Base-by-base conservation (phyloP, 1,140 invertebrate genomes). In the Alviniconcha marisindica region DNA sequence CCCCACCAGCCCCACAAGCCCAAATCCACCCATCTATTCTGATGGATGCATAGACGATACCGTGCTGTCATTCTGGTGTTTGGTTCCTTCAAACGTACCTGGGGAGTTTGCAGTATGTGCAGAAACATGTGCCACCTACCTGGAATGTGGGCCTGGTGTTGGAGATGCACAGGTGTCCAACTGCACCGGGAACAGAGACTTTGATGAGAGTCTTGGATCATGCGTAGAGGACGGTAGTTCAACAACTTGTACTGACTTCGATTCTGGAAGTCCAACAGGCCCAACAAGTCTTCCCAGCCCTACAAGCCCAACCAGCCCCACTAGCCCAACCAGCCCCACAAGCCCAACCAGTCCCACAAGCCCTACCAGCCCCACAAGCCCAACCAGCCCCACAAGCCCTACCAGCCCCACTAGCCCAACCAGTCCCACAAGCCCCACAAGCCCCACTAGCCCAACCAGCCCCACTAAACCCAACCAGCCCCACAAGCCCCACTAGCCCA, bases 301-400 rank as follows among this genome's bases (percentile, higher is more conserved):
- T 12, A 63, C 60, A 31, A 63, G 60, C 28, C 60, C 60, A 12
- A 63, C 60, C 60, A 63, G 60, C 24, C 60, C 28, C 5, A 63
- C 60, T 7, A 63, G 21, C 7, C 60, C 28, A 12, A 24, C 60
- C 7, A 63, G 60, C 60, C 60, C 60, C 24, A 31, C 60, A 4
- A 63, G 60, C 24, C 60, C 60, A n/a, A 63, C 60, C 10, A 63
- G 60, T 24, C 60, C 60, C 7, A 63, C 60, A 63, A 63, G 60
- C 60, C 60, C 60, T 31, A 63, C 24, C 60, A 63, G 60, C 28
- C 60, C 60, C 7, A 63, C 60, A 63, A 63, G 60, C 60, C 60
- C 60, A 12, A 63, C 60, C 28, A 63, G 60, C 24, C 60, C 60
- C 5, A 63, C 60, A 5, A 63, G 60, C 60, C 60, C 10, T 14